These are phyloP conservation scores for Phoenicopterus ruber DNA, from an alignment of 2,113 vertebrate species.

Conservation along the genomic window DNA sequence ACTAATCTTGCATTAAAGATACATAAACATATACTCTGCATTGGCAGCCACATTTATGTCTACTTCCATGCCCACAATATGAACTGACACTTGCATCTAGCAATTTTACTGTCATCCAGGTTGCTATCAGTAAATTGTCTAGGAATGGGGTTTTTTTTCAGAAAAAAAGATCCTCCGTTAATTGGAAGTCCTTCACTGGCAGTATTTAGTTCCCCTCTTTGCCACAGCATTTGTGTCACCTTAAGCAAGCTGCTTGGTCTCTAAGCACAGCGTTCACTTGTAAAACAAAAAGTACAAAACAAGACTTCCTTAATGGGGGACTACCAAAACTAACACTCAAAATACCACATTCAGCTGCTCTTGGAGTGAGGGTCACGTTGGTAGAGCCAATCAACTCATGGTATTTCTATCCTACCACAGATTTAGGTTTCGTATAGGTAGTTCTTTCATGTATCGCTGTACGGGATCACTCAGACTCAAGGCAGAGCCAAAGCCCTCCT, in stretches of 20 bases:
- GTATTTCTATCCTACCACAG: background rate
- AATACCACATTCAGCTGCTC: rapidly evolving
- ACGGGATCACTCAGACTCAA: background rate
- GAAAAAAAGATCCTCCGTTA: background rate
- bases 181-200: background rate
- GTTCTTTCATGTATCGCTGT: background rate
- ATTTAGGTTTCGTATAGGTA: background rate
- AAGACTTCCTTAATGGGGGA: background rate
- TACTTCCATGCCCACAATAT: background rate
- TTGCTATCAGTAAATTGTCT: background rate
- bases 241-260: background rate
- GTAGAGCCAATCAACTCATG: background rate
- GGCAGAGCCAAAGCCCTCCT: background rate
- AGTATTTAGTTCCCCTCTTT: background rate
- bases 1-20: background rate
- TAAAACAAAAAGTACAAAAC: too few species aligned
- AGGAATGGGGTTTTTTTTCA: background rate
- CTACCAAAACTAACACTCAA: background rate
- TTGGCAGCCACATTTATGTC: background rate
- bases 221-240: background rate
- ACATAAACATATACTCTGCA: background rate
- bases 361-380: background rate
- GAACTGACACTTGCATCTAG: background rate
- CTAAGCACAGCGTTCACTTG: background rate
- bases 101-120: background rate